These are phyloP conservation scores for Engraulis encrasicolus DNA, from an alignment of 2,113 vertebrate genomes.

Conservation along the genomic window DNA sequence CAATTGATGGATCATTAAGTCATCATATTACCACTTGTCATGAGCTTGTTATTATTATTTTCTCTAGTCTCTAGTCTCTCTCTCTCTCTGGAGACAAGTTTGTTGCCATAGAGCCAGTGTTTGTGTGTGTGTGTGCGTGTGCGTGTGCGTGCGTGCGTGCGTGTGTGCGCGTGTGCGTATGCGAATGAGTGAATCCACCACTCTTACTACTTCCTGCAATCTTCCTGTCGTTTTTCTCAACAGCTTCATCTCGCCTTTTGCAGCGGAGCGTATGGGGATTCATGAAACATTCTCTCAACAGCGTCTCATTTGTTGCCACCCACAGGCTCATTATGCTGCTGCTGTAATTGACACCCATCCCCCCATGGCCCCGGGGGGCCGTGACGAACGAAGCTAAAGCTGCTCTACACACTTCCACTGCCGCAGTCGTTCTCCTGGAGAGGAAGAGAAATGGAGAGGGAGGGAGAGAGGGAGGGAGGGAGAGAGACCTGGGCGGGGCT, in stretches of 20 bases:
- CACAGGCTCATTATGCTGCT: background rate
- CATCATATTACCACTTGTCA: slow-evolving; percentile 17
- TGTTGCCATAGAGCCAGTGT: slow-evolving; percentile 18
- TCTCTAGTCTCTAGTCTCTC: too few species aligned
- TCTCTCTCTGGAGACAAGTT: background rate
- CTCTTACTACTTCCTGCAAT: background rate
- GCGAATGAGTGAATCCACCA: background rate
- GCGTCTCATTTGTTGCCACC: slow-evolving; percentile 4
- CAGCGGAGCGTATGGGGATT: background rate
- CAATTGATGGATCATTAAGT: background rate
- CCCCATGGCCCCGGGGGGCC: background rate
- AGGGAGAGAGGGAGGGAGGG: background rate
- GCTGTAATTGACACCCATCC: slow-evolving; percentile 4
- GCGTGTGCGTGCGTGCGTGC: background rate
- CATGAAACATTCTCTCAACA: slow-evolving; percentile 10
- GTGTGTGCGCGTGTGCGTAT: background rate
- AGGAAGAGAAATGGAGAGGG: background rate
- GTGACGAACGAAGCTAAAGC: background rate
- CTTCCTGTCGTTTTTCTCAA: background rate
- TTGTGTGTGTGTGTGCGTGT: slow-evolving; percentile 13
- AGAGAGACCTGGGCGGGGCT: background rate
- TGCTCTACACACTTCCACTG: background rate
- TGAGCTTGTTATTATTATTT: background rate
- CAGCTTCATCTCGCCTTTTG: background rate
- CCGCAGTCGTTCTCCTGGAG: background rate